Evolutionary conservation across 2,797 vertebrate genomes (phyloP).

Genomic region (Myotis daubentonii): DNA sequence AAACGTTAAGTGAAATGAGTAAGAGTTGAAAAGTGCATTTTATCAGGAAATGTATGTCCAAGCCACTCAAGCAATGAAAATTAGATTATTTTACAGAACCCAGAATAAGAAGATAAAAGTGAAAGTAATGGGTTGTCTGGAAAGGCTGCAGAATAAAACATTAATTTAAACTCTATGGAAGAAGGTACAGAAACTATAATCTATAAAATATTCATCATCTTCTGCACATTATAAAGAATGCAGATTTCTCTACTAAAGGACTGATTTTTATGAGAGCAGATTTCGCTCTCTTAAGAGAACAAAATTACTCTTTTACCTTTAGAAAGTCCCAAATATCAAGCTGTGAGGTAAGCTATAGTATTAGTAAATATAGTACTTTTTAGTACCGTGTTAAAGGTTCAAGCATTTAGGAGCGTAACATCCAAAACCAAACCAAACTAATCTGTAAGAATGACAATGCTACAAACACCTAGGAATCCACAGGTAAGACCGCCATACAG

Average conservation of each 20-base stretch:
- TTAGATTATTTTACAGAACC: conserved; percentile 73
- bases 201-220: neutral
- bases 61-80: conserved; percentile 71
- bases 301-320: conserved; percentile 11
- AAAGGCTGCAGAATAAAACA: conserved; percentile 55
- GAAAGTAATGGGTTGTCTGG: conserved; percentile 54
- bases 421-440: neutral
- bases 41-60: conserved; percentile 58
- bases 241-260: neutral
- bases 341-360: neutral
- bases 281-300: conserved; percentile 20
- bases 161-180: conserved; percentile 44
- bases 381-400: neutral
- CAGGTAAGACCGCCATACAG: neutral
- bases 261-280: neutral
- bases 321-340: neutral
- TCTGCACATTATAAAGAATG: neutral
- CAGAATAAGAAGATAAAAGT: conserved; percentile 72
- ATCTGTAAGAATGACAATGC: neutral
- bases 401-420: neutral
- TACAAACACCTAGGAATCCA: neutral
- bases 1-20: neutral
- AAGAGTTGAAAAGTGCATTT: conserved; percentile 58
- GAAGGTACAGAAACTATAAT: conserved; percentile 39
- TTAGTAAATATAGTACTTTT: neutral